These are phyloP conservation scores for Bombus sylvicola DNA, from an alignment of 1,140 invertebrate species.

Conservation along the genomic window DNA sequence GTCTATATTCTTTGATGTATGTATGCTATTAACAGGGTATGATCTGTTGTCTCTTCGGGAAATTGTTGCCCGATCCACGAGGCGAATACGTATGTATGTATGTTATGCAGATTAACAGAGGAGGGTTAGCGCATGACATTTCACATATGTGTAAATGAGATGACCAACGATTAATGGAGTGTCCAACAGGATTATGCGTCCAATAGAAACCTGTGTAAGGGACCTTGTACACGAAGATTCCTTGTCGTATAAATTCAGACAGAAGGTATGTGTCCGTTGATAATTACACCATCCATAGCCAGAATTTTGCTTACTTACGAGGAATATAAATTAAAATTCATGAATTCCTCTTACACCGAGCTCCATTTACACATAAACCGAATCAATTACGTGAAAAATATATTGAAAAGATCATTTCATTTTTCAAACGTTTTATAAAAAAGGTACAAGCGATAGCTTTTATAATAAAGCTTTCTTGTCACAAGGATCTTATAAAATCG, in stretches of 20 bases:
- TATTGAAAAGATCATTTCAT: too few species aligned
- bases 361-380: too few species aligned
- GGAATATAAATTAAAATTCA: too few species aligned
- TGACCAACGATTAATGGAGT: slow-evolving; percentile 44
- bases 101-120: slow-evolving; percentile 44
- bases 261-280: neutral
- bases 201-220: neutral
- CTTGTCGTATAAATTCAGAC: neutral
- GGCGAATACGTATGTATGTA: slow-evolving; percentile 12
- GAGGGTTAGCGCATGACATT: slow-evolving; percentile 37
- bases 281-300: too few species aligned
- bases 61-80: slow-evolving; percentile 9
- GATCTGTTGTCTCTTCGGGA: slow-evolving; percentile 16
- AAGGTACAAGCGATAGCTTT: too few species aligned
- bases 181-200: slow-evolving; percentile 32
- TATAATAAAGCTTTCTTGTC: too few species aligned
- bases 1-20: neutral
- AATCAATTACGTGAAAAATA: too few species aligned
- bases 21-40: neutral
- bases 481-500: too few species aligned
- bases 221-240: slow-evolving; percentile 9
- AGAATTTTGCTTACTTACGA: too few species aligned
- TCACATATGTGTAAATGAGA: slow-evolving; percentile 48
- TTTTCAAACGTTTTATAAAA: too few species aligned
- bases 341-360: too few species aligned